Base-by-base conservation (phyloP, 64 coral and sea anemone genomes). In the Montipora cactus region DNA sequence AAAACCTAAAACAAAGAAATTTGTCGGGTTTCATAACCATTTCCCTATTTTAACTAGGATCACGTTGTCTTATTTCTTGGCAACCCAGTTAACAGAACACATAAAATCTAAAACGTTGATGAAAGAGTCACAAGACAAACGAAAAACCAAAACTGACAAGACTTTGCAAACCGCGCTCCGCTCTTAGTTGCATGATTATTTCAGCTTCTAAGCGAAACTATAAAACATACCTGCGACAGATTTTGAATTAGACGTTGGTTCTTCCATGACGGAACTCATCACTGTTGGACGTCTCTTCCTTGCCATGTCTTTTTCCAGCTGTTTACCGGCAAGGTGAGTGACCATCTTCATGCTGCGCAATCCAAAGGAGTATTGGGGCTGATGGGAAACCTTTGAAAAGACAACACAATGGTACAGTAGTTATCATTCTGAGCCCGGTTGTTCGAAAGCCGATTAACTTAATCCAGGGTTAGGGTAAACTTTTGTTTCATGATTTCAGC, bases 341-440 rank as follows among this genome's bases (percentile, higher is more conserved):
- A 94, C 92, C 72, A 90, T 78, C 12, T 73, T 87, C 92, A 99
- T 94, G n/a, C 92, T 89, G 5, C 92, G 95, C 18, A 96, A 87
- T 75, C 74, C 89, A 92, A 96, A 94, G 59, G 78, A 84, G 76
- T 95, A 95, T 49, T 97, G 92, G 11, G 77, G 77, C 57, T 99
- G 92, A 81, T 75, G 37, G 49, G 98, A 77, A 0, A 75, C 21
- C 73, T 75, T 45, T 44, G 25, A 45, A 76, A 44, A 76, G 6
- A 45, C 2, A 76, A 76, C 7, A 5, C 1, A 64, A 64, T 14
- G 3, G 13, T 0, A 64, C 61, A 5, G 23, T 11, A 16, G 22
- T 25, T 37, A 37, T 37, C 37, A 37, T 37, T 37, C 22, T 23
- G 22, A 23, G 22, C 22, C 22, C 22, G 0, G 22, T 23, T 23